These are phyloP conservation scores for Arvicanthis niloticus DNA, from an alignment of 2,113 vertebrate genomes.

Conservation along the genomic window DNA sequence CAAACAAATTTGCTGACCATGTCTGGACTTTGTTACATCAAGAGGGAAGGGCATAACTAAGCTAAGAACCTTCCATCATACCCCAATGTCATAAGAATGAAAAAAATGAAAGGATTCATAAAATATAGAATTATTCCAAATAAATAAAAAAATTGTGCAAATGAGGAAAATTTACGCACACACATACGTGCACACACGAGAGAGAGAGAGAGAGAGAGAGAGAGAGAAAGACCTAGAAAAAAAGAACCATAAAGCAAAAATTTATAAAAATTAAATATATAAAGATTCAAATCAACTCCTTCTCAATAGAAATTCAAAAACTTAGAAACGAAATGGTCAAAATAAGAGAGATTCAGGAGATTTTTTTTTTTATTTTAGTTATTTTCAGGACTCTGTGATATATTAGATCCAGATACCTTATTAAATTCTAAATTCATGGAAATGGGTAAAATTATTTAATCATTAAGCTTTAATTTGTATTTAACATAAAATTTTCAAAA, in stretches of 20 bases:
- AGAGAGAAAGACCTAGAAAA: too few relatives aligned
- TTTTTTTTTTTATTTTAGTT: background rate
- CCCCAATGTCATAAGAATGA: background rate
- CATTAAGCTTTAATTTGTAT: background rate
- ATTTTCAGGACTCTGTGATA: background rate
- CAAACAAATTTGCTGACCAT: background rate
- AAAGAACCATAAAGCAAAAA: too few relatives aligned
- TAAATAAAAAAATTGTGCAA: slow-evolving; percentile 6
- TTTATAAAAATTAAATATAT: background rate
- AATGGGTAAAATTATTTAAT: background rate
- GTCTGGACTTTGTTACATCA: background rate
- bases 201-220: too few relatives aligned
- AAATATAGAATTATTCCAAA: slow-evolving; percentile 8
- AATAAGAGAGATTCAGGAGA: background rate
- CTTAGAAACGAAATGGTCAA: background rate
- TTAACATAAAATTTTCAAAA: background rate
- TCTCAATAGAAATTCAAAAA: slow-evolving; percentile 38
- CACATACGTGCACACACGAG: background rate
- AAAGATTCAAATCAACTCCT: too few relatives aligned
- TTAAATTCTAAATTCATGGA: background rate
- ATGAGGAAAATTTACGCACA: background rate
- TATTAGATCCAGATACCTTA: background rate
- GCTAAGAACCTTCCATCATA: background rate
- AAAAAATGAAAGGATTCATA: background rate
- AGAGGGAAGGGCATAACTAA: background rate